Base-by-base conservation (phyloP, 2,797 vertebrate genomes). In the Threskiornis aethiopicus region DNA sequence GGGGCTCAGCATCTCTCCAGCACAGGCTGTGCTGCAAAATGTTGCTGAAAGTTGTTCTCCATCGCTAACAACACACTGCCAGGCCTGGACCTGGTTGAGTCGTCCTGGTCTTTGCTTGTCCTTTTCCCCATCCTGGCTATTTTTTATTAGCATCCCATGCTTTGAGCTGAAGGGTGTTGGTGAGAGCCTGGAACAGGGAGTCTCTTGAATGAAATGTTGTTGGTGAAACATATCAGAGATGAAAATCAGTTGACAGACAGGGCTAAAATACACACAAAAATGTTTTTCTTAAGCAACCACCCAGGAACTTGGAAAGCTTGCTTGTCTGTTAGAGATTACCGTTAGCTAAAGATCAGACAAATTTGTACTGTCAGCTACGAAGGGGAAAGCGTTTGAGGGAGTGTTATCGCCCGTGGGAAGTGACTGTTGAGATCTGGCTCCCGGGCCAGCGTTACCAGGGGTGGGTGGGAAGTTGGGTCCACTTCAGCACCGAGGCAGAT, bases 51-150 rank as follows among this genome's bases (percentile, higher is more conserved):
- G 28, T 31, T 67, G 41, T 16, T 67, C 29, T 70, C 44, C 11
- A 1, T 69, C 1, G 0, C n/a, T 69, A 5, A 7, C 44, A 73
- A 1, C 0, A 0, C n/a, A 0, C 33, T 84, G 52, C 84, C 66
- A 79, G 58, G 35, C 46, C 26, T 67, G 86, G 65, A 13, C 35
- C 55, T 29, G 11, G 35, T 9, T 28, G 88, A 4, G 0, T 47
- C 6, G 39, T 51, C 55, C 61, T 57, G 25, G 16, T 62, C 47
- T 73, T 51, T 37, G 7, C 16, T 44, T 72, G 49, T 41, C 6
- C 70, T 81, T 57, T 35, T 55, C 51, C 49, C 31, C 11, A 1
- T 49, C 35, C 26, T 49, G 3, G 18, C 35, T 81, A 3, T 46
- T 83, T 90, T 70, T 19, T 25, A 64, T 65, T 41, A 31, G 19